Percentiles rank a stretch among this genome's conserved stretches.
Conservation (phyloP, 1,140 invertebrate species). For the Microplitis demolitor region DNA sequence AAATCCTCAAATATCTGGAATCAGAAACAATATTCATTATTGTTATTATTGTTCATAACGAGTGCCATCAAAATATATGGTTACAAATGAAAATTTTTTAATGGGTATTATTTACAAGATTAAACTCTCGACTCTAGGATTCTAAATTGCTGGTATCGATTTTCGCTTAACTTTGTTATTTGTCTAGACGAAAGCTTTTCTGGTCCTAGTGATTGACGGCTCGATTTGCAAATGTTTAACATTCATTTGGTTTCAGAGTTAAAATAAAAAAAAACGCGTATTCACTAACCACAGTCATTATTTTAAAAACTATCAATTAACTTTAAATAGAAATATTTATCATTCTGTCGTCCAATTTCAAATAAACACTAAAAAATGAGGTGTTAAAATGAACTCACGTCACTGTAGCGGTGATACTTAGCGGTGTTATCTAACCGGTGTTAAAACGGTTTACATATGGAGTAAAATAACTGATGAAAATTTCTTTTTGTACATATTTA, state of each 20-base stretch:
- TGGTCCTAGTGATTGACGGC: not conserved
- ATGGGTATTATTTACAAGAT: not conserved
- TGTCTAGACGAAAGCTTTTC: constrained; percentile 2
- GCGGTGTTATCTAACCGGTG: too few relatives aligned
- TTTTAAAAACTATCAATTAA: too few relatives aligned
- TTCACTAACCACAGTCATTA: not conserved
- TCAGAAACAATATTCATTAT: not conserved
- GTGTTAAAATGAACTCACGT: too few relatives aligned
- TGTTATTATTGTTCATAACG: not conserved
- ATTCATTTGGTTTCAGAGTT: not conserved
- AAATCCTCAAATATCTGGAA: constrained; percentile 80
- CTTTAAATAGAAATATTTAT: too few relatives aligned
- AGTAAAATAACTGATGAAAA: too few relatives aligned
- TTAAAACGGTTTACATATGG: too few relatives aligned
- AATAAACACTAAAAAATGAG: too few relatives aligned
- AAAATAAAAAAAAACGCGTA: not conserved
- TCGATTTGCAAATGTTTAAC: constrained; percentile 1
- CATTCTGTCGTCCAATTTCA: too few relatives aligned
- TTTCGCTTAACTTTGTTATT: constrained; percentile 8
- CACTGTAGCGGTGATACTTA: too few relatives aligned
- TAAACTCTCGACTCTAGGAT: not conserved
- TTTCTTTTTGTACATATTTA: too few relatives aligned
- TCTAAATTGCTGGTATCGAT: not conserved
- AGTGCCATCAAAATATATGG: too few relatives aligned
- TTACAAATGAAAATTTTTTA: not conserved